Conservation (phyloP, 2,113 vertebrate species). For the Lepus americanus region DNA sequence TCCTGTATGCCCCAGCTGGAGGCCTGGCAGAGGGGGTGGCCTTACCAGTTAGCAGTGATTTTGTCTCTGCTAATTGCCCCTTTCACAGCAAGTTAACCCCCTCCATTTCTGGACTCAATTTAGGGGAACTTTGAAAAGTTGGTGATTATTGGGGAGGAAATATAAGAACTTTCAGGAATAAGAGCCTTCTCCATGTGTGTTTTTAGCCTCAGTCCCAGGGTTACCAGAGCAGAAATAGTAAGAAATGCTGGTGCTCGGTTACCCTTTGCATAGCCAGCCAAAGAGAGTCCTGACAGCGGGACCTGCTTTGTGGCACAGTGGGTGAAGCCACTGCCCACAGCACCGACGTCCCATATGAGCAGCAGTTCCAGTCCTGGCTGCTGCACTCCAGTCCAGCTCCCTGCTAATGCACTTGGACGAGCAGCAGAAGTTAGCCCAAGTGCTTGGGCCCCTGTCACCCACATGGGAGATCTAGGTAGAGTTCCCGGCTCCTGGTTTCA, state of each 20-base stretch:
- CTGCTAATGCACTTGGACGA: too few species aligned
- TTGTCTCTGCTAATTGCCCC: background rate
- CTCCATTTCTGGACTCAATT: background rate
- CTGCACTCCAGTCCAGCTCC: too few species aligned
- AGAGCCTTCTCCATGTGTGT: background rate
- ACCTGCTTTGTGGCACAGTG: too few species aligned
- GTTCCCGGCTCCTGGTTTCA: too few species aligned
- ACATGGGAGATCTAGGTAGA: too few species aligned
- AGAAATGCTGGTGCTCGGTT: background rate
- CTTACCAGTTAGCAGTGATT: background rate
- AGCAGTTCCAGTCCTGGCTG: too few species aligned
- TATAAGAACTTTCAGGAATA: background rate
- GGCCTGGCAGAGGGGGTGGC: background rate
- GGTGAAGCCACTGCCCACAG: too few species aligned
- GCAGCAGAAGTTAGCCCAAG: too few species aligned
- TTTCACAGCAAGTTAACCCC: background rate
- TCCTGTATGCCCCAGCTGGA: rapidly evolving
- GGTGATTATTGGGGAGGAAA: background rate
- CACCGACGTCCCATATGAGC: too few species aligned
- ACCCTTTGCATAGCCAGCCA: too few species aligned
- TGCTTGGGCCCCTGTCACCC: too few species aligned
- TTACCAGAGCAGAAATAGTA: background rate
- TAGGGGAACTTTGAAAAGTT: background rate
- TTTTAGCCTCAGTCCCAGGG: background rate
- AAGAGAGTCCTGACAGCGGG: rapidly evolving